phyloP scores from a whole-genome alignment of 2,113 vertebrate species.

The Solenodon paradoxus region DNA sequence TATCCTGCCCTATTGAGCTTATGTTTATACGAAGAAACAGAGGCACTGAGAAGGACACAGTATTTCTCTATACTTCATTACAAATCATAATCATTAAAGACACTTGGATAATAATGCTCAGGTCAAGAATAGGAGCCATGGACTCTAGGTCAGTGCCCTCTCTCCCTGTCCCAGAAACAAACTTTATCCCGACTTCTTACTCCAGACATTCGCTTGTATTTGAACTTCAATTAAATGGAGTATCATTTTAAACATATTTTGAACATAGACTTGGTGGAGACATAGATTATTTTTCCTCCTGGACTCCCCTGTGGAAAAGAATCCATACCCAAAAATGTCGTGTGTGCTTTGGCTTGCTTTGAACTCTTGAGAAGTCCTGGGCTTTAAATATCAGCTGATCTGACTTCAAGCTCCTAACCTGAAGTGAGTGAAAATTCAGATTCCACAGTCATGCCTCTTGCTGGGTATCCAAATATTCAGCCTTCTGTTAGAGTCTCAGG shows the following conservation, averaged over 20 bases:
- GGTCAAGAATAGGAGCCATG: neutral
- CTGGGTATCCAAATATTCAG: neutral
- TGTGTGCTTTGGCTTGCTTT: neutral
- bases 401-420: neutral
- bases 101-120: no score
- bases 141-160: accelerated
- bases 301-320: neutral
- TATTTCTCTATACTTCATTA: neutral
- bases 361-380: neutral
- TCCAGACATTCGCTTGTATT: neutral
- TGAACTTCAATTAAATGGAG: neutral
- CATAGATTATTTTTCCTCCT: neutral
- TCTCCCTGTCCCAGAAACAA: neutral
- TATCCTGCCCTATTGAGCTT: neutral
- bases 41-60: neutral
- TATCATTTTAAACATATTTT: neutral
- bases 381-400: neutral
- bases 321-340: neutral
- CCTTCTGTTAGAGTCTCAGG: neutral
- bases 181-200: neutral
- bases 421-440: neutral
- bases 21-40: neutral
- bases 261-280: neutral
- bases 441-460: neutral
- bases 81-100: neutral